Evolutionary conservation across 2,888 invertebrate genomes (phyloP), one percentile per base, ranked within the genome.

Genomic region (Dichetophora obliterata): DNA sequence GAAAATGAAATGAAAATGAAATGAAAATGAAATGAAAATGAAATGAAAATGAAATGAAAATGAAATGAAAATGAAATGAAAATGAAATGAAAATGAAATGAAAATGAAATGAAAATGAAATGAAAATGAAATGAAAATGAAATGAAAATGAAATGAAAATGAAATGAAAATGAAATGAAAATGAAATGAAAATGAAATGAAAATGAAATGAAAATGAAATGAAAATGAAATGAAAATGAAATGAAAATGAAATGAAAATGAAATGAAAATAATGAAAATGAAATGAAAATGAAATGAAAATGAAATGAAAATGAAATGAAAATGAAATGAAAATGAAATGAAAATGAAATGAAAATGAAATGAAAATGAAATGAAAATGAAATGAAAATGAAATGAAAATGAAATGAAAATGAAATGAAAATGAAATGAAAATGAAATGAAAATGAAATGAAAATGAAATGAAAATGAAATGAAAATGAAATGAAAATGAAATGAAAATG

Each of bases 101-200:
- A 59, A 59, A 59, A n/a, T 19, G 59, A 59, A 59, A 59, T 59
- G 59, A 59, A 59, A 59, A 59, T 59, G 59, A 59, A 59, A 59
- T 59, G 22, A 24, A 59, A 59, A 22, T 59, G 59, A 59, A 59
- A 59, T 59, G 24, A 59, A 59, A 59, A n/a, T 59, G 24, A 59
- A 61, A 61, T 61, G 24, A 31, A 61, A 61, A 24, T 31, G 61
- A 31, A 61, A 61, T 61, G 24, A 31, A 61, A 61, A 24, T 61
- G 61, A 61, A 61, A 61, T 61, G 19, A 27, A 61, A 61, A 27
- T 61, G 34, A 61, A 61, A 61, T 61, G 19, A 27, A 61, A 61
- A 27, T 61, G 61, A 61, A 61, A 61, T 61, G 19, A 27, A 61
- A 61, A 27, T 31, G 61, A 61, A 61, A 61, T 61, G 19, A 27